Conservation (phyloP, 2,888 invertebrate genomes). For the Nasonovia ribisnigri region DNA sequence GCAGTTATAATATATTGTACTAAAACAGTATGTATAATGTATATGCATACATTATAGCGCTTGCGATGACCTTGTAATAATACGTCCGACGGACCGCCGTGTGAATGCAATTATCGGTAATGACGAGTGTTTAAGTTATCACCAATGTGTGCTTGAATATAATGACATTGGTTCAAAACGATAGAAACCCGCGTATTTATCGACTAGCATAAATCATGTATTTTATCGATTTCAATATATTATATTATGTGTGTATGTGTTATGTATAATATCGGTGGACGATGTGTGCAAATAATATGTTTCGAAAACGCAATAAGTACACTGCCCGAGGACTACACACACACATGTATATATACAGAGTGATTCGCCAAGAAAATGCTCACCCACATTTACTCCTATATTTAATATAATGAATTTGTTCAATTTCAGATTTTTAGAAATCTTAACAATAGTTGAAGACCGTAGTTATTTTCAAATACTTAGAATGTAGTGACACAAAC, state of each 20-base stretch:
- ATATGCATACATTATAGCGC: neutral
- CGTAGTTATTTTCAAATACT: neutral
- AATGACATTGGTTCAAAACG: slow-evolving; percentile 52
- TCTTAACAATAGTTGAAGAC: neutral
- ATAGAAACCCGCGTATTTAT: slow-evolving; percentile 30
- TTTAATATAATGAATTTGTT: neutral
- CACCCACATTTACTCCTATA: neutral
- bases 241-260: neutral
- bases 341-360: neutral
- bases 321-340: neutral
- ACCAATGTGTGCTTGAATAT: slow-evolving; percentile 20
- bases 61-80: slow-evolving; percentile 24
- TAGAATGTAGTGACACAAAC: neutral
- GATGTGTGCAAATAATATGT: neutral
- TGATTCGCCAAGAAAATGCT: neutral
- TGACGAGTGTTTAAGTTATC: slow-evolving; percentile 53
- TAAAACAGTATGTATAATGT: neutral
- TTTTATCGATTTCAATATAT: slow-evolving; percentile 48
- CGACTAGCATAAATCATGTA: slow-evolving; percentile 47
- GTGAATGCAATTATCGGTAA: slow-evolving; percentile 50
- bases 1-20: neutral
- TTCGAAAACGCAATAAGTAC: neutral
- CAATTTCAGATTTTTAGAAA: neutral
- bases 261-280: neutral
- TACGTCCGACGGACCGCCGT: slow-evolving; percentile 6